Evolutionary conservation across 2,113 vertebrate genomes (phyloP).

Genomic region (Microcebus jonahi): DNA sequence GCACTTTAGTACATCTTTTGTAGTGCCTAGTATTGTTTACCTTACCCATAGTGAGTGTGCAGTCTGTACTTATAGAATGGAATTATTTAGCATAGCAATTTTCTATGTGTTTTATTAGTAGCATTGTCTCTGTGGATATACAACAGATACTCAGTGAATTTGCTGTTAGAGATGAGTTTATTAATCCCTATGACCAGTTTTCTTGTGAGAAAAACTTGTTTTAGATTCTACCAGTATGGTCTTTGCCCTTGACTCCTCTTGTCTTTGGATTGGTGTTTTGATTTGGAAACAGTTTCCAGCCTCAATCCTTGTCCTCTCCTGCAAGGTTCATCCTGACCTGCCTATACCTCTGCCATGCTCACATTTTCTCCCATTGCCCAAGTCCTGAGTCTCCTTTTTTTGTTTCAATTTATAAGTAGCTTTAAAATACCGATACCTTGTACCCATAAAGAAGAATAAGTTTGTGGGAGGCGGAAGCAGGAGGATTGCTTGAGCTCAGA

Average conservation of each 20-base stretch:
- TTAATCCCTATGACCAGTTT: background rate
- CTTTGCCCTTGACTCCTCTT: background rate
- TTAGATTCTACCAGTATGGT: background rate
- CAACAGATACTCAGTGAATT: background rate
- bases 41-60: background rate
- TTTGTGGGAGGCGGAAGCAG: background rate
- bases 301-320: background rate
- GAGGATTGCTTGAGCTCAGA: no score
- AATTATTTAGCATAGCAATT: background rate
- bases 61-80: background rate
- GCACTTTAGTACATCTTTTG: background rate
- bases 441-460: background rate
- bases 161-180: background rate
- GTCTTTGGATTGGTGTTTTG: background rate
- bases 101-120: background rate
- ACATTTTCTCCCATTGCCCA: background rate
- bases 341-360: background rate
- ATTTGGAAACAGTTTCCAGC: background rate
- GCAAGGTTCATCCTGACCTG: background rate
- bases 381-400: background rate
- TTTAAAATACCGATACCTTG: conserved; percentile 16
- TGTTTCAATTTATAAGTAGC: background rate
- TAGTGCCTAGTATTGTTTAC: background rate
- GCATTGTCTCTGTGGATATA: background rate
- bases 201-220: background rate